Evolutionary conservation across 2,113 vertebrate genomes (phyloP), one percentile per base, ranked within the genome.

Genomic region (Muscicapa adusta): DNA sequence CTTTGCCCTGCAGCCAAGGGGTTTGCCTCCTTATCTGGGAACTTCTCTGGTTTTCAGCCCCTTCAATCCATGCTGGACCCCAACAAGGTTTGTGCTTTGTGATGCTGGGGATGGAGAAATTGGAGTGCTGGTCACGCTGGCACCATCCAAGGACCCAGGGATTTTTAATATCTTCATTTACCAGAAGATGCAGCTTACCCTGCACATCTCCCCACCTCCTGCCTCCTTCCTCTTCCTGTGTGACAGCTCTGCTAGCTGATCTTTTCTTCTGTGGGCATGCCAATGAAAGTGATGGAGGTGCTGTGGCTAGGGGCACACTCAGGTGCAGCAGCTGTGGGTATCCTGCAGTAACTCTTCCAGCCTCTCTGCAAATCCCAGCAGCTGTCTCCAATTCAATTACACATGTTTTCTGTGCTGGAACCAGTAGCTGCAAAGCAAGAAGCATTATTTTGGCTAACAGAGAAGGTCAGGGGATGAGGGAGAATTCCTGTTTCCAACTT

Each of bases 331-430:
- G 51, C 47, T 66, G 56, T 45, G 54, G 80, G 31, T 10, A 14
- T 34, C 84, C 50, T 31, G 25, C 71, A 68, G 75, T 19, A 58
- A 80, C 67, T 71, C 45, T 90, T 88, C 54, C 62, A 73, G 85
- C 78, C 88, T 90, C 93, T 90, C 68, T 83, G 74, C 90, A 93
- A 50, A 80, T 50, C 67, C 82, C 40, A 61, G 67, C 78, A 83
- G 82, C 66, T 79, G 40, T n/a, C 75, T 66, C 54, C 38, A 33
- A 15, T 73, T 67, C 54, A 29, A 10, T 85, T 43, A 58, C 58
- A 88, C 7, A 1, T 13, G 34, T 61, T 71, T 82, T 79, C 54
- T 18, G 3, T 40, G 38, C 75, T 66, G 74, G 72, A 73, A 57
- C n/a, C 58, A 58, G 25, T 18, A 53, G 36, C 34, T 87, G 40